These are phyloP conservation scores for Hydropotes inermis DNA, from an alignment of 2,113 vertebrate species.

Conservation along the genomic window DNA sequence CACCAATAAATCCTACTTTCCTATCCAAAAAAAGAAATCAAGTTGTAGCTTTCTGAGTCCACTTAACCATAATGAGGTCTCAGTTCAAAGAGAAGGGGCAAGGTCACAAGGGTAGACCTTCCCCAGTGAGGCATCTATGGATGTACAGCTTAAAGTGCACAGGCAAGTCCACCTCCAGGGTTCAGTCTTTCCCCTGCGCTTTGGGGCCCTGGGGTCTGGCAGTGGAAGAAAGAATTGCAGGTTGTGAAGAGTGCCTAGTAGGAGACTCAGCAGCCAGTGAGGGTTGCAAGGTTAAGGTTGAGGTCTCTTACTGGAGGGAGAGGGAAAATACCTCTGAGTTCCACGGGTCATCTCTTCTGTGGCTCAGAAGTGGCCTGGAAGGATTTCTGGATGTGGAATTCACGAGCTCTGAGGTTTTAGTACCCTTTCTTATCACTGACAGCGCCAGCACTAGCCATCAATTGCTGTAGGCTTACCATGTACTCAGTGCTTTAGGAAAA, in stretches of 20 bases:
- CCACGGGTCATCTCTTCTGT: not conserved
- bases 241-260: not conserved
- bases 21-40: not conserved
- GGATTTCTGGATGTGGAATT: not conserved
- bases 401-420: not conserved
- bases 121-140: not conserved
- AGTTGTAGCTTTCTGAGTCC: not conserved
- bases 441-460: not conserved
- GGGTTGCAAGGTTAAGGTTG: not conserved
- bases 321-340: not conserved
- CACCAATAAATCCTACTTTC: not conserved
- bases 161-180: not conserved
- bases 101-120: not conserved
- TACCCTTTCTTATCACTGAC: not conserved
- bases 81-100: not conserved
- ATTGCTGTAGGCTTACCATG: not conserved
- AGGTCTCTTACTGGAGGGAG: not conserved
- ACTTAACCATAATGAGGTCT: not conserved
- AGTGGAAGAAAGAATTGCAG: not conserved
- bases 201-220: not conserved
- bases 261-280: not conserved
- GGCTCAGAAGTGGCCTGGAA: not conserved
- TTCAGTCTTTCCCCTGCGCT: not conserved
- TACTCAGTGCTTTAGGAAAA: not conserved
- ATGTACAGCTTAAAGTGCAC: not conserved